A percentile compares a stretch with the other conserved stretches of the same genome.
Evolutionary conservation across 1,140 invertebrate species (phyloP).

Genomic region (Zophobas morio): DNA sequence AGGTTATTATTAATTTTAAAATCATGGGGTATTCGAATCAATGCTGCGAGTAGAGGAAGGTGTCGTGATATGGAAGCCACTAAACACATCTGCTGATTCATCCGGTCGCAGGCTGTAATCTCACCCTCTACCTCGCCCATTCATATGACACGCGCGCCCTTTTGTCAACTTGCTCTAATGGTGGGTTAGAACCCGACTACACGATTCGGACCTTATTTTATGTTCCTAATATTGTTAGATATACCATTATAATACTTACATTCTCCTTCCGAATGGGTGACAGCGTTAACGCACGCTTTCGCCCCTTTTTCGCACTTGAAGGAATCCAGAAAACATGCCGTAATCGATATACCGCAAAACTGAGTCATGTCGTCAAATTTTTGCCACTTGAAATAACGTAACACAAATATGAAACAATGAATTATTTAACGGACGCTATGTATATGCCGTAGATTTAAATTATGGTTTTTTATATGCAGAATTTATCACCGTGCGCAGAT

Average conservation of each 20-base stretch:
- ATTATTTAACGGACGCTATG: too few species aligned
- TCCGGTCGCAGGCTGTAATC: constrained; percentile 47
- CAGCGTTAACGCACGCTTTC: background rate
- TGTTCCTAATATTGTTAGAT: constrained; percentile 39
- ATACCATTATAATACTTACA: constrained; percentile 37
- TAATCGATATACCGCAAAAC: too few species aligned
- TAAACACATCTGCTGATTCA: constrained; percentile 47
- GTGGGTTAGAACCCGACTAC: constrained; percentile 32
- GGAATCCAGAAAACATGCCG: too few species aligned
- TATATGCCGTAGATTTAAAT: too few species aligned
- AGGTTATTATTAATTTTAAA: constrained; percentile 33
- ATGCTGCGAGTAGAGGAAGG: constrained; percentile 27
- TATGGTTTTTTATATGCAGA: too few species aligned
- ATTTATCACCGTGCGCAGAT: too few species aligned
- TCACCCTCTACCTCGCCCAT: constrained; percentile 46
- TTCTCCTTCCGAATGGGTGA: constrained; percentile 9
- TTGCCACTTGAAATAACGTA: too few species aligned
- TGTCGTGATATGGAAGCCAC: constrained; percentile 43
- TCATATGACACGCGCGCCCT: constrained; percentile 46
- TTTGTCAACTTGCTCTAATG: constrained; percentile 45
- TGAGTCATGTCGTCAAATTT: too few species aligned
- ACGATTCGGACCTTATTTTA: constrained; percentile 41
- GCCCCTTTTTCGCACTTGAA: background rate
- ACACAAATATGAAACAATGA: too few species aligned
- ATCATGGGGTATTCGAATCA: constrained; percentile 34